Evolutionary conservation across 2,113 vertebrate genomes (phyloP).

Genomic region (Gymnobelideus leadbeateri): DNA sequence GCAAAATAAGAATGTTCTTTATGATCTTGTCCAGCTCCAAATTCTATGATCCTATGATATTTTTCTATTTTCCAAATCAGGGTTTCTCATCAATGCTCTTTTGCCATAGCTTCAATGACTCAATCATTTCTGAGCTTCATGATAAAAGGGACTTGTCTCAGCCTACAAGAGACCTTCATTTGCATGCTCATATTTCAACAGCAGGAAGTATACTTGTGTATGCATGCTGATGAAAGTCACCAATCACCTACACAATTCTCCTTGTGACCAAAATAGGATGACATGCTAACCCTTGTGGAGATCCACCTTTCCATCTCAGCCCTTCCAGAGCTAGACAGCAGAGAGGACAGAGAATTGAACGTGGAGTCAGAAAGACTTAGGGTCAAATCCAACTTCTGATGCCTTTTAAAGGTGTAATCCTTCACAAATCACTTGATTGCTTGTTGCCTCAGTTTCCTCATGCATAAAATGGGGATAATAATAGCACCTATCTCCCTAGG

Average conservation of each 20-base stretch:
- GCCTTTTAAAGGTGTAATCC: neutral
- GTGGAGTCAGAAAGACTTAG: neutral
- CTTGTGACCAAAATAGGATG: neutral
- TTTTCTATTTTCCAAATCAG: neutral
- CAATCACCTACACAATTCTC: neutral
- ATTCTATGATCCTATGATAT: neutral
- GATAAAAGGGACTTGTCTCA: neutral
- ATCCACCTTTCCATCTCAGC: neutral
- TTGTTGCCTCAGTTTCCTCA: neutral
- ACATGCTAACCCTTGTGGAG: neutral
- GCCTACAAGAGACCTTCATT: neutral
- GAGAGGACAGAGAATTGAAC: neutral
- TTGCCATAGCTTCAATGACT: neutral
- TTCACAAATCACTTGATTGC: neutral
- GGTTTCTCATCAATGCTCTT: neutral
- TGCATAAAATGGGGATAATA: neutral
- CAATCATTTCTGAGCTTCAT: neutral
- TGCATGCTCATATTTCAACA: neutral
- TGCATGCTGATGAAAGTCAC: neutral
- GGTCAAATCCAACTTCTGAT: neutral
- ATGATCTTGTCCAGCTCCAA: slow-evolving; percentile 7
- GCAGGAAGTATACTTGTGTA: neutral
- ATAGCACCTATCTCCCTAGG: neutral
- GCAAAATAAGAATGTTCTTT: neutral
- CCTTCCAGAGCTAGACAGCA: neutral